Conservation (phyloP, 1,140 invertebrate genomes). For the Atta texana region DNA sequence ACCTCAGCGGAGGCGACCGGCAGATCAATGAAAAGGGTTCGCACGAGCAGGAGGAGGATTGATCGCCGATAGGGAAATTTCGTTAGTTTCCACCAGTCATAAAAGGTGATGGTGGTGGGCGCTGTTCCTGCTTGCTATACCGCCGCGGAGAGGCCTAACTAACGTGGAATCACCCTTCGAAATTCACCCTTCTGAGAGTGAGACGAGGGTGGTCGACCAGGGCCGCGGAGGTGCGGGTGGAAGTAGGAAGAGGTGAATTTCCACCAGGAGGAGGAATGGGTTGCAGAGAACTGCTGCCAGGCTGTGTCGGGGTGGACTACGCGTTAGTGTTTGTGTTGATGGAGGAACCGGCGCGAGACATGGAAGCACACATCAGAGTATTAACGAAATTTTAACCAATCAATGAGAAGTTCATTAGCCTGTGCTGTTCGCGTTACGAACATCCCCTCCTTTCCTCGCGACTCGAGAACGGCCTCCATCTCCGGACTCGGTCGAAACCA, state of each 20-base stretch:
- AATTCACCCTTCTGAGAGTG: conserved; percentile 83
- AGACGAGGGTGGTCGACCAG: conserved; percentile 77
- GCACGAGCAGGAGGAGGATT: conserved; percentile 77
- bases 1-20: conserved; percentile 77
- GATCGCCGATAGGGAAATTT: conserved; percentile 86
- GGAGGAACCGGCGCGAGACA: conserved; percentile 76
- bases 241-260: conserved; percentile 70
- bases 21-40: conserved; percentile 84
- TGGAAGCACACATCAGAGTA: conserved; percentile 83
- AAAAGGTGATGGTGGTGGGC: conserved; percentile 75
- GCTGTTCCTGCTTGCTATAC: conserved; percentile 67
- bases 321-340: conserved; percentile 41
- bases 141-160: conserved; percentile 81
- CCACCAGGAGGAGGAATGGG: conserved; percentile 65
- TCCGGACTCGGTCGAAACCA: conserved; percentile 64
- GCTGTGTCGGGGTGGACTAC: conserved; percentile 53
- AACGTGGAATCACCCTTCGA: conserved; percentile 78
- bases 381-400: conserved; percentile 86
- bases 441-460: conserved; percentile 37
- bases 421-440: conserved; percentile 68
- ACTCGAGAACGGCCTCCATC: conserved; percentile 67
- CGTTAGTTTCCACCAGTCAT: conserved; percentile 84
- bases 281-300: conserved; percentile 60
- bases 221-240: conserved; percentile 52
- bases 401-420: conserved; percentile 86